Base-by-base conservation (phyloP, 2,113 vertebrate species). In the Camarhynchus parvulus region DNA sequence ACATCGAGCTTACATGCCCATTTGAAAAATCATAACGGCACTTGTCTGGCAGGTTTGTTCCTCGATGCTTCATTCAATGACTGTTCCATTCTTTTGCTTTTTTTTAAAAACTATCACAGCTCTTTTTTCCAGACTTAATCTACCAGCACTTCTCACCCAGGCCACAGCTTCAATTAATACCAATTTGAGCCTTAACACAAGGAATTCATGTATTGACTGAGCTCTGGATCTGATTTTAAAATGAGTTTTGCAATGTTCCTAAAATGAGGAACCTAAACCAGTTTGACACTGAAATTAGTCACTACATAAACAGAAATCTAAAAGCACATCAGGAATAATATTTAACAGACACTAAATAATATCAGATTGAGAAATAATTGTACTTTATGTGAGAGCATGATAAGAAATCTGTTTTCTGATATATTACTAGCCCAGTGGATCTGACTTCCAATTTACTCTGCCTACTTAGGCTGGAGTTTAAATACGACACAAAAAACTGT, bases 21-120 rank as follows among this genome's bases (percentile, higher is more conserved):
- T 94, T 97, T 94, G 84, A 92, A 96, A 92, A 93, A 92, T 82
- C 76, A 78, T 89, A 96, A 94, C 44, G 69, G 91, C 86, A 89
- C 73, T 95, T 94, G 72, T 90, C 91, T 92, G 96, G 89, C 91
- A 95, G 83, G 92, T 94, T 92, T 93, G 80, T 39, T 92, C 77
- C 89, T 92, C 16, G 2, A 64, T 68, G 80, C 44, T 92, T 90
- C 88, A 62, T 69, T 89, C 93, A 81, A 31, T 10, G 53, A 78
- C 44, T 92, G 47, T 41, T 86, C 23, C 61, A 77, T 70, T 86
- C 56, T 92, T 85, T 24, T 25, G 21, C 4, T 74, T 80, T 66
- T 59, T 76, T 72, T 81, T 44, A 3, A 44, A 33, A 44, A 33
- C 41, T 64, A 96, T 33, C n/a, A 3, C 47, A 66, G 64, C 24